Conservation (phyloP, 2,888 invertebrate species). For the Cataglyphis cursor region DNA sequence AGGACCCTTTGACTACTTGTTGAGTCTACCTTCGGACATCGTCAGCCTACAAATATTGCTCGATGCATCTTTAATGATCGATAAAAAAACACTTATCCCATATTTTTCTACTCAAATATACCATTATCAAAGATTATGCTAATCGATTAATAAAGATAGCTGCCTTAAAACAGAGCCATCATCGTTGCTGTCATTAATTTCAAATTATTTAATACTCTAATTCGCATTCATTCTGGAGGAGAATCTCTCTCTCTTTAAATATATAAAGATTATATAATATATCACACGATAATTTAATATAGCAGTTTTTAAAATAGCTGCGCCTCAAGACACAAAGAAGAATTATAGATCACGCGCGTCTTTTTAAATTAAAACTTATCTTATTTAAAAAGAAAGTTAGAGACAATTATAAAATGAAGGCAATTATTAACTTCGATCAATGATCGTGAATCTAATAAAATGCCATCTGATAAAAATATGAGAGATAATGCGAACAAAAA, state of each 20-base stretch:
- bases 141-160: background rate
- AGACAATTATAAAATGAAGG: constrained; percentile 5
- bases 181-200: background rate
- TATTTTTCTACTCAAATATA: background rate
- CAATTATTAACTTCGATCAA: constrained; percentile 18
- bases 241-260: background rate
- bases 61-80: background rate
- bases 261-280: background rate
- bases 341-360: background rate
- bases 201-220: background rate
- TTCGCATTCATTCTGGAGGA: background rate
- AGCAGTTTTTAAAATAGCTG: background rate
- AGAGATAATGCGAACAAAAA: background rate
- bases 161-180: background rate
- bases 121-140: background rate
- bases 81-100: background rate
- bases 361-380: constrained; percentile 26
- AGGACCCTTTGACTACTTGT: constrained; percentile 38
- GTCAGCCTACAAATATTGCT: constrained; percentile 3
- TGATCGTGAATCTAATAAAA: background rate
- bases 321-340: background rate
- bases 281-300: background rate
- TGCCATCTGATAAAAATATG: background rate
- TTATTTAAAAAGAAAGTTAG: background rate
- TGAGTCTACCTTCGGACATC: constrained; percentile 36